Evolutionary conservation across 2,797 vertebrate species (phyloP), one percentile per base, ranked within the genome.

Genomic region (Lithobates pipiens): DNA sequence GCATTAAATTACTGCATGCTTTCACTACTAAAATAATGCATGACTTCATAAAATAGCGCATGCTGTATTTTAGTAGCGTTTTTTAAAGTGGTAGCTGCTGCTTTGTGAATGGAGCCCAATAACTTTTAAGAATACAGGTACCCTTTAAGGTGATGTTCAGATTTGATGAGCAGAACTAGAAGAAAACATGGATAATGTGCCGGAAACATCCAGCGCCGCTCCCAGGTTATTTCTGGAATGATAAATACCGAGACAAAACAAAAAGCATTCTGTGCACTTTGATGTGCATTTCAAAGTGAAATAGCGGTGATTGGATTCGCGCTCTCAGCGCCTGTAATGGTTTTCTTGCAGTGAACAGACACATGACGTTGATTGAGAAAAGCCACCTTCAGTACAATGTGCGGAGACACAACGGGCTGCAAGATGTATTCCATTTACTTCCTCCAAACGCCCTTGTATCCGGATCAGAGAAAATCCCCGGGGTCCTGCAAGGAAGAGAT

Each of bases 401-500:
- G 74, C 94, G 92, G 90, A 90, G 83, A 0, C 96, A 99, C 77
- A 93, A 92, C 0, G 86, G 92, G 0, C 77, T 99, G 89, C 91
- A 90, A 84, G 85, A 88, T 0, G 36, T 92, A 79, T 93, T 92
- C 89, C 96, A 97, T 86, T 95, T 99, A 0, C 90, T 99, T 32
- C 97, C 98, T 0, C 96, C 97, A 91, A 98, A 99, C 88, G 88
- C 94, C 21, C 93, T 97, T 16, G 73, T 97, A 3, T 97, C 96
- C 0, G 94, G 96, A 32, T 88, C 93, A 67, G 95, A 97, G 86
- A 91, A 77, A 8, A 75, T 98, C 77, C 97, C 97, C 0, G 97
- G 98, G 0, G 89, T 98, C 32, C 86, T 93, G 27, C 88, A 91
- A 0, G 92, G 92, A 0, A 91, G 70, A 0, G 90, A 93, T 72